Conservation (phyloP, 37 sponge, comb jelly and placozoan genomes). For the Agelas oroides region DNA sequence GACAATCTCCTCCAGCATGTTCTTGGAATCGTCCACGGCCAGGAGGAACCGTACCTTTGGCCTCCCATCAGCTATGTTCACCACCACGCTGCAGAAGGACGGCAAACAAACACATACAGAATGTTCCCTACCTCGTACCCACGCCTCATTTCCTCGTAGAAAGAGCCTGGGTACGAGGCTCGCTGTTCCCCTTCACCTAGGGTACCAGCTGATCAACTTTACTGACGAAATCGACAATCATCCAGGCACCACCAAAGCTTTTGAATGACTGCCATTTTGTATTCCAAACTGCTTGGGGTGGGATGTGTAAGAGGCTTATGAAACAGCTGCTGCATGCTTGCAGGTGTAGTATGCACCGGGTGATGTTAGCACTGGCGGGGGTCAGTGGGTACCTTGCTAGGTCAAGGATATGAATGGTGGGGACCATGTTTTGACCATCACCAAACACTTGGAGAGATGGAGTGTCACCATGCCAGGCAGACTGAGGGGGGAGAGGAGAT, state of each 20-base stretch:
- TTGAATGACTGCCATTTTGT: too few relatives aligned
- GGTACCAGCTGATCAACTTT: too few relatives aligned
- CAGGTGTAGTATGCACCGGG: too few relatives aligned
- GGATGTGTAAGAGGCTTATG: too few relatives aligned
- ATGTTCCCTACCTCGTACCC: background rate
- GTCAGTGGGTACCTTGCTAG: conserved; percentile 71
- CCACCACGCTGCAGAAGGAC: conserved; percentile 57
- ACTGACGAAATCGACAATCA: too few relatives aligned
- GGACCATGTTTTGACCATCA: conserved; percentile 89
- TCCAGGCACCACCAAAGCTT: too few relatives aligned
- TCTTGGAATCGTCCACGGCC: conserved; percentile 89
- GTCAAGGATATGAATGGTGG: conserved; percentile 92
- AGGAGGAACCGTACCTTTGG: conserved; percentile 87
- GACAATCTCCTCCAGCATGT: conserved; percentile 87
- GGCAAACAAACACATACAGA: background rate
- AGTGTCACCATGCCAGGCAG: conserved; percentile 86
- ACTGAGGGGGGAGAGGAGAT: conserved; percentile 28
- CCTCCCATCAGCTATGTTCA: conserved; percentile 75
- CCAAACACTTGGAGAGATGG: conserved; percentile 81
- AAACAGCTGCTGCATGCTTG: too few relatives aligned
- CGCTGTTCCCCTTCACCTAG: too few relatives aligned
- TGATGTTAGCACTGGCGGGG: too few relatives aligned
- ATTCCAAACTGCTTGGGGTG: too few relatives aligned
- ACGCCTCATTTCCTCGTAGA: too few relatives aligned
- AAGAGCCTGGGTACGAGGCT: too few relatives aligned